These are phyloP conservation scores for Eremobia ochroleuca DNA, from an alignment of 2,888 invertebrate genomes.

Conservation along the genomic window DNA sequence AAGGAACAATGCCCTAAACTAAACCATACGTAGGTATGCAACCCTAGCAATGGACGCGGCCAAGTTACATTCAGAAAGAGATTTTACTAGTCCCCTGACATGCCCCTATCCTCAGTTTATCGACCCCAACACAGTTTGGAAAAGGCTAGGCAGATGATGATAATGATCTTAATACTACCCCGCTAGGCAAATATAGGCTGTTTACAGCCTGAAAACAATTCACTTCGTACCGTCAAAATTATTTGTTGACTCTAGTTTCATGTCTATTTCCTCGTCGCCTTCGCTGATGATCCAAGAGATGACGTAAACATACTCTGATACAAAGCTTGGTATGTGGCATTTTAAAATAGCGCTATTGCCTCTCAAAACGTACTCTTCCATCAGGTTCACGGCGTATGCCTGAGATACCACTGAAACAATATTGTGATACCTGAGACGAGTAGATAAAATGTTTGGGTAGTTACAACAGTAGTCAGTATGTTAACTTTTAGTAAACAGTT, in stretches of 20 bases:
- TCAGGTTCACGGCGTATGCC: slow-evolving; percentile 96
- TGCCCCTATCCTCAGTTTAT: too few relatives aligned
- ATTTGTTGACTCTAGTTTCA: slow-evolving; percentile 83
- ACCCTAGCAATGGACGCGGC: slow-evolving; percentile 42
- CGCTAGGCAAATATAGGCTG: slow-evolving; percentile 51
- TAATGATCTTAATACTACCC: slow-evolving; percentile 30
- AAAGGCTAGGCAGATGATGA: too few relatives aligned
- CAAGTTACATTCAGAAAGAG: slow-evolving; percentile 24
- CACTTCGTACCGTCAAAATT: slow-evolving; percentile 83
- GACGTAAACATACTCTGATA: slow-evolving; percentile 96
- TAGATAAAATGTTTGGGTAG: slow-evolving; percentile 22
- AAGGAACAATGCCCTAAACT: slow-evolving; percentile 80
- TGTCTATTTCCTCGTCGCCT: slow-evolving; percentile 89
- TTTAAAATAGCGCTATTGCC: slow-evolving; percentile 97
- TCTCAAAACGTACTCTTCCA: slow-evolving; percentile 97
- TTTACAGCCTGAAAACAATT: slow-evolving; percentile 55
- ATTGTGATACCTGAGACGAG: slow-evolving; percentile 53
- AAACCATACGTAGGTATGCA: slow-evolving; percentile 55
- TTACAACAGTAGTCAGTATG: slow-evolving; percentile 4
- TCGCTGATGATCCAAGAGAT: slow-evolving; percentile 96
- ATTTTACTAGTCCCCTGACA: slow-evolving; percentile 20
- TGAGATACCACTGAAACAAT: slow-evolving; percentile 96
- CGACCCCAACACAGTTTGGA: too few relatives aligned
- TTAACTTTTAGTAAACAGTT: slow-evolving; percentile 1
- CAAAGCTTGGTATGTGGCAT: slow-evolving; percentile 98